phyloP scores from a whole-genome alignment of 2,113 vertebrate species.

The Periophthalmus modestus region DNA sequence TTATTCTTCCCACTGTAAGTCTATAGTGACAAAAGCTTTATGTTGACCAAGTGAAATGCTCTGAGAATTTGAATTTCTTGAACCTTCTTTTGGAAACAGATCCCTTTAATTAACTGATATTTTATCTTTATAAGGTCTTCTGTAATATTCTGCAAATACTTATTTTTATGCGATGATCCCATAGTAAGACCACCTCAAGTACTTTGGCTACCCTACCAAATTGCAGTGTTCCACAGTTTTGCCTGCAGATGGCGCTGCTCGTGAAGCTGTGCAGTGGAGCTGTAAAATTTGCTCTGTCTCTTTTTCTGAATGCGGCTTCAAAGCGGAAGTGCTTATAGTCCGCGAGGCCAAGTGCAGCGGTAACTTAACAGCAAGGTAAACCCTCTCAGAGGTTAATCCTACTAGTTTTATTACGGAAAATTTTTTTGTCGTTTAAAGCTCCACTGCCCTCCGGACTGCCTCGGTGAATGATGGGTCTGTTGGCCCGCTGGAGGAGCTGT shows the following conservation, averaged over 20 bases:
- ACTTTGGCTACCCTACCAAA: background rate
- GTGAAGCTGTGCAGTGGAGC: background rate
- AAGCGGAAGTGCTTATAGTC: constrained; percentile 70
- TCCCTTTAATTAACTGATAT: too few species aligned
- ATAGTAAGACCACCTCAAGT: too few species aligned
- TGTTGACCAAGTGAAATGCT: too few species aligned
- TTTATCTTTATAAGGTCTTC: too few species aligned
- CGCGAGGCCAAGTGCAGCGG: constrained; percentile 39
- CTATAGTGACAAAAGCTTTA: too few species aligned
- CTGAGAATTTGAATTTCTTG: too few species aligned
- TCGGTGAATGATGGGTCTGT: background rate
- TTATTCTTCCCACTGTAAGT: too few species aligned
- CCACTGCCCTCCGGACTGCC: background rate
- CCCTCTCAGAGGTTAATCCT: background rate
- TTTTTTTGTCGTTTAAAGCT: accelerated
- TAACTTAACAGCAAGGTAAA: constrained; percentile 58
- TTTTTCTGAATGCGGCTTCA: background rate
- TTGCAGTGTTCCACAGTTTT: background rate
- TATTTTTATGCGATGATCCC: too few species aligned
- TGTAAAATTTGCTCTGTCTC: background rate
- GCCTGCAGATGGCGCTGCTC: constrained; percentile 34
- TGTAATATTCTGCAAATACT: too few species aligned
- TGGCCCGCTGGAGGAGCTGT: background rate
- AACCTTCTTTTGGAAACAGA: too few species aligned
- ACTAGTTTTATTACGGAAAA: accelerated